phyloP scores from a whole-genome alignment of 2,888 invertebrate genomes.

The Yponomeuta evonymella region DNA sequence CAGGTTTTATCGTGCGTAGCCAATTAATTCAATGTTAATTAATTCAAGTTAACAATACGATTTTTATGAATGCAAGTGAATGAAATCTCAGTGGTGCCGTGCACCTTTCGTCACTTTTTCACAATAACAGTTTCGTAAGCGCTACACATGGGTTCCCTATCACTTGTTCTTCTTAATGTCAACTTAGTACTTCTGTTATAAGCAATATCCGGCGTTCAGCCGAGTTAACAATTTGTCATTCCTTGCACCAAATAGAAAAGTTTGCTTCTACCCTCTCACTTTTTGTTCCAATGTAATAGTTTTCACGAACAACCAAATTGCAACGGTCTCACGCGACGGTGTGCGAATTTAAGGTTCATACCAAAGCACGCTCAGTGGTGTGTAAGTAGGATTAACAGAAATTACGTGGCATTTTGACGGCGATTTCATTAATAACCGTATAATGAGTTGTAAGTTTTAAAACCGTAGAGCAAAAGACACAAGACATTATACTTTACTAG shows the following conservation, averaged over 20 bases:
- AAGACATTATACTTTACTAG: no score
- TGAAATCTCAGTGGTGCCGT: no score
- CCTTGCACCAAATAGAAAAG: conserved; percentile 13
- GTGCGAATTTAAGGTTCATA: background rate
- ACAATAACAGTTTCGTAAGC: no score
- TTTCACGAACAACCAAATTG: conserved; percentile 12
- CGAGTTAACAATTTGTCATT: conserved; percentile 23
- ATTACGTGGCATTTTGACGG: background rate
- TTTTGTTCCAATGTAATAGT: conserved; percentile 13
- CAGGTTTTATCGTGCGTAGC: no score
- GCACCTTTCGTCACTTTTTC: no score
- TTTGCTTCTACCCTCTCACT: conserved; percentile 14
- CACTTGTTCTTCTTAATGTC: no score
- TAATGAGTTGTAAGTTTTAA: background rate
- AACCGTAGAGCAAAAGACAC: background rate
- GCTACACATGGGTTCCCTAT: no score
- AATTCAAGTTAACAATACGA: no score
- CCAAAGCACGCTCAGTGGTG: background rate
- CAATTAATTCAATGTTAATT: no score
- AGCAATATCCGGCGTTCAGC: background rate
- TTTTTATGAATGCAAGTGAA: no score
- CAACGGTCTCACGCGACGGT: conserved; percentile 1
- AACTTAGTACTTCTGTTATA: background rate
- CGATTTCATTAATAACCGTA: background rate
- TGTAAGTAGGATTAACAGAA: background rate